These are phyloP conservation scores for Mungos mungo DNA, from an alignment of 2,113 vertebrate species.

Conservation along the genomic window DNA sequence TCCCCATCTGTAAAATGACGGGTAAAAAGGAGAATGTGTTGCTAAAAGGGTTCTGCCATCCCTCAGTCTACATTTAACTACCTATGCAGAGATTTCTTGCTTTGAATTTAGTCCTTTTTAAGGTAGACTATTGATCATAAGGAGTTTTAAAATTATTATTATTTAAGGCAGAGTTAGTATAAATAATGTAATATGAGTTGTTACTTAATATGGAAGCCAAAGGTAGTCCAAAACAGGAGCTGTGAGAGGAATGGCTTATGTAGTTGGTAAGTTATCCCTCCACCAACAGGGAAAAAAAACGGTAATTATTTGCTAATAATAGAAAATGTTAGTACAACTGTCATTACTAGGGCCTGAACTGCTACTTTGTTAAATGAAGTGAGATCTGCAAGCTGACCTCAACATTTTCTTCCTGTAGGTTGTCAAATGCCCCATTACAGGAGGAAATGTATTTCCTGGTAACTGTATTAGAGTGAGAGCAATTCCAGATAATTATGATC, in stretches of 20 bases:
- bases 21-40: background rate
- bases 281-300: background rate
- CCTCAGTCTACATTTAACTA: background rate
- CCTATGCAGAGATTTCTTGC: background rate
- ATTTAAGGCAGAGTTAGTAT: background rate
- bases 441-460: background rate
- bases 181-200: background rate
- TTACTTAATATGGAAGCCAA: background rate
- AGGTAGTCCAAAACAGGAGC: background rate
- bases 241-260: background rate
- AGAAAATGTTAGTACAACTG: background rate
- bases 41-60: background rate
- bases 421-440: background rate
- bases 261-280: background rate
- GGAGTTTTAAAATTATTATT: background rate
- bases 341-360: background rate
- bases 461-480: background rate
- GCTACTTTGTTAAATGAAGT: constrained; percentile 23
- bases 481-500: background rate
- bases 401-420: constrained; percentile 8
- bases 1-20: background rate
- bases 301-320: constrained; percentile 15
- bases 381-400: background rate
- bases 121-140: background rate
- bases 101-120: constrained; percentile 3